Base-by-base conservation (phyloP, 1,140 invertebrate genomes). In the Drosophila nasuta region DNA sequence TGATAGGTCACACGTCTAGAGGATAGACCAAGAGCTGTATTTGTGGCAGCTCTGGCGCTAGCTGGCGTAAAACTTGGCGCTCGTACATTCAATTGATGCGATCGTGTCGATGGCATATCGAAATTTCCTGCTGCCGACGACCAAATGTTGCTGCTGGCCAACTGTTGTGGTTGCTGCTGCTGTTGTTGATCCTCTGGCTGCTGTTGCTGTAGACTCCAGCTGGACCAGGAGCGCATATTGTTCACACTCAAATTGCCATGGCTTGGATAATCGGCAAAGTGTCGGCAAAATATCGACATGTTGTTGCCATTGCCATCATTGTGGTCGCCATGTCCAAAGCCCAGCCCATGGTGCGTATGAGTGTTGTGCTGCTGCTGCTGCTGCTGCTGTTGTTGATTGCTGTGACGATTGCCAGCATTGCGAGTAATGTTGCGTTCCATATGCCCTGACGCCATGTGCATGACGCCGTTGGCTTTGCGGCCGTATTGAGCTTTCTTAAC, bases 1-100 rank as follows among this genome's bases (percentile, higher is more conserved):
- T 54, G 51, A 13, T 11, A 46, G 8, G 0, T 3, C 20, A 25
- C 20, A 25, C 20, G 20, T 25, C 20, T 25, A 4, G 20, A 25
- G 20, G 20, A 25, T 4, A 25, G 20, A 4, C 56, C 6, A 7
- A 41, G 38, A 10, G 8, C 7, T 59, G 6, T 13, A 49, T 6
- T 46, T 1, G 25, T 38, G 1, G 7, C 30, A 10, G 60, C 48
- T 3, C 48, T 35, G 17, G 65, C 71, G n/a, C 65, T 69, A 1
- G 71, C 49, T 20, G 82, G 82, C 33, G 73, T 67, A 7, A 87
- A 87, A 5, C 38, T 59, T 5, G 82, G 60, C 0, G 82, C 82
- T 7, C 48, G 52, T 13, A 75, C 82, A 54, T 87, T 87, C 15
- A 88, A 46, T 1, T 60, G 63, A 46, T 65, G 38, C 17, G 65